Conservation (phyloP, 2,113 vertebrate genomes). For the Geothlypis trichas region DNA sequence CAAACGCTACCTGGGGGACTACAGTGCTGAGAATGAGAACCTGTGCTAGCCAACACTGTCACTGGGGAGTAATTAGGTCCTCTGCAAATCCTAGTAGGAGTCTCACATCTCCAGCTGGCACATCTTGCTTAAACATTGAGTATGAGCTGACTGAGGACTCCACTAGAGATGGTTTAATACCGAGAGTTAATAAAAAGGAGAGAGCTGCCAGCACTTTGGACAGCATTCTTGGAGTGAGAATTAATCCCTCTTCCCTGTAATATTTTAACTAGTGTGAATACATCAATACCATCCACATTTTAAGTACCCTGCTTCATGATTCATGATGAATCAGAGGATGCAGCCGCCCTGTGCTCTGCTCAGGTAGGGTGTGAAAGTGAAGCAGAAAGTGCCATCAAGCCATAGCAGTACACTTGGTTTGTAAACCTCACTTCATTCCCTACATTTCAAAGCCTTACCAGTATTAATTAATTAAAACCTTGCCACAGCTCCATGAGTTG, state of each 20-base stretch:
- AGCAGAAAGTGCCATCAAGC: neutral
- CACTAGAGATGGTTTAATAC: neutral
- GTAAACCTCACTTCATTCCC: neutral
- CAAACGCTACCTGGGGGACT: neutral
- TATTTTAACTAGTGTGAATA: neutral
- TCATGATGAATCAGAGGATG: neutral
- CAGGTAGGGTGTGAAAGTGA: neutral
- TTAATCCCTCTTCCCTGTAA: neutral
- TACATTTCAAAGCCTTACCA: neutral
- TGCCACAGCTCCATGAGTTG: neutral
- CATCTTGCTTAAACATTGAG: neutral
- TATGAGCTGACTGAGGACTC: neutral
- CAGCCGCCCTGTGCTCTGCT: neutral
- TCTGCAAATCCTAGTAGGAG: neutral
- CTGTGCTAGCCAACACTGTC: neutral
- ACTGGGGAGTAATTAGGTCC: neutral
- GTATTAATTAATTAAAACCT: constrained; percentile 22
- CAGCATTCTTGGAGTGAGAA: neutral
- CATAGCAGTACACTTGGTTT: neutral
- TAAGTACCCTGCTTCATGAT: neutral
- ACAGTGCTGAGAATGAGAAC: neutral
- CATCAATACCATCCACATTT: neutral
- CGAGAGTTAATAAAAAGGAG: neutral
- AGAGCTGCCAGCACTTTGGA: neutral
- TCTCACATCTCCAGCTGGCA: neutral